Conservation (phyloP, 2,888 invertebrate genomes). For the Drosophila hamatofila region DNA sequence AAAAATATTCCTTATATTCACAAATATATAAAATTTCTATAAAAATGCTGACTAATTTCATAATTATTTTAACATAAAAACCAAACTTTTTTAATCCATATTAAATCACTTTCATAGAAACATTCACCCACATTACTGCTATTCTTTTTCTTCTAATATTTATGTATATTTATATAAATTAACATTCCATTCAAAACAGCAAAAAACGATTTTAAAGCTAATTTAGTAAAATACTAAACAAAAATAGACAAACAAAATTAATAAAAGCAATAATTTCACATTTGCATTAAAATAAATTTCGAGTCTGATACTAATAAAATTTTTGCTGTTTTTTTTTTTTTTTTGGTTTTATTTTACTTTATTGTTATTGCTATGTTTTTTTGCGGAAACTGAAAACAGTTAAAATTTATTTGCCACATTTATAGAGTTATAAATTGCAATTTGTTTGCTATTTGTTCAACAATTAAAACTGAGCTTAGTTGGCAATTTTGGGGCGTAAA, state of each 20-base stretch:
- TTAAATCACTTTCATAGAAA: background rate
- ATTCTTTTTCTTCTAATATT: too few relatives aligned
- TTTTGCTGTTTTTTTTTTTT: background rate
- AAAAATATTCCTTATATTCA: too few relatives aligned
- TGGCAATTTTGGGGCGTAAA: background rate
- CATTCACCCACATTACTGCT: background rate
- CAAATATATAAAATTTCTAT: too few relatives aligned
- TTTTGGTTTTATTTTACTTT: background rate
- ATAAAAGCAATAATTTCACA: constrained; percentile 38
- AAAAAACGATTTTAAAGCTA: background rate
- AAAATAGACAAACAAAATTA: constrained; percentile 2
- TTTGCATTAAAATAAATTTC: constrained; percentile 42
- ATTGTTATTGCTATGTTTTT: background rate
- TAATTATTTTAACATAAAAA: too few relatives aligned
- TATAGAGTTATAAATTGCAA: constrained; percentile 58
- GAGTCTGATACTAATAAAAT: background rate
- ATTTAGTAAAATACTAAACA: background rate
- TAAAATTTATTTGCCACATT: constrained; percentile 43
- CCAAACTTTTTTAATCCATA: background rate
- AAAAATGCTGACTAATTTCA: too few relatives aligned
- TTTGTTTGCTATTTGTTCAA: constrained; percentile 45
- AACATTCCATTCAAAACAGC: background rate
- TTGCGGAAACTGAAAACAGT: constrained; percentile 25
- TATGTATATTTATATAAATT: background rate
- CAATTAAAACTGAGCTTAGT: constrained; percentile 41